Percentiles rank a stretch among this genome's conserved stretches.
Conservation (phyloP, 1,140 invertebrate genomes). For the Cydia pomonella region DNA sequence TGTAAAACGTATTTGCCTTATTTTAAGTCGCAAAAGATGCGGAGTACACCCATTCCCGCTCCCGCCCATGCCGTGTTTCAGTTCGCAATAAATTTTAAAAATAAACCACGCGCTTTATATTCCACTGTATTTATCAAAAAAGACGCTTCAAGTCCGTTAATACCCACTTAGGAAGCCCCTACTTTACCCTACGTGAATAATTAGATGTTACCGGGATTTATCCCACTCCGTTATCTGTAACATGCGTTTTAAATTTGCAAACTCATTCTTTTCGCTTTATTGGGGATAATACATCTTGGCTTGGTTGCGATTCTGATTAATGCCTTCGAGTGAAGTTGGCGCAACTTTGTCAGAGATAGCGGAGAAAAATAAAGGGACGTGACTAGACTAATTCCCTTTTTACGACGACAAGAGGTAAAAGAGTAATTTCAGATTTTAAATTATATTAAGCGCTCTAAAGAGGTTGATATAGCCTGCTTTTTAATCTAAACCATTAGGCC, state of each 20-base stretch:
- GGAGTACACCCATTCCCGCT: conserved; percentile 36
- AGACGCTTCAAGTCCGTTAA: conserved; percentile 63
- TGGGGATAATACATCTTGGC: conserved; percentile 77
- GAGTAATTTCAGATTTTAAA: conserved; percentile 50
- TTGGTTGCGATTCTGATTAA: conserved; percentile 77
- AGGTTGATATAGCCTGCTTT: conserved; percentile 33
- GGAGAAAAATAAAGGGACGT: conserved; percentile 75
- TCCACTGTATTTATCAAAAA: conserved; percentile 72
- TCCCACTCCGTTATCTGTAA: conserved; percentile 69
- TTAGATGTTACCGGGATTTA: conserved; percentile 76
- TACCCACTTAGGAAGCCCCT: conserved; percentile 72
- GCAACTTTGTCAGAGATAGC: conserved; percentile 76
- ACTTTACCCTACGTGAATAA: conserved; percentile 80
- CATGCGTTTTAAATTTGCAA: conserved; percentile 78
- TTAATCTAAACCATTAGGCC: conserved; percentile 10
- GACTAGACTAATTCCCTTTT: conserved; percentile 74
- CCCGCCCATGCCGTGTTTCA: conserved; percentile 69
- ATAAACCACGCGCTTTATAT: conserved; percentile 69
- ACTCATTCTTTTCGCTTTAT: conserved; percentile 78
- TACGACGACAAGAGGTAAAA: conserved; percentile 54
- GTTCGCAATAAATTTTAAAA: conserved; percentile 60
- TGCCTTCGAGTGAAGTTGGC: conserved; percentile 67
- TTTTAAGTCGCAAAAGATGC: conserved; percentile 58
- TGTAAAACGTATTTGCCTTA: conserved; percentile 54
- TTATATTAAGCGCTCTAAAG: conserved; percentile 36